Base-by-base conservation (phyloP, 2,888 invertebrate species). In the Imbricaverruca yamaguchii region DNA sequence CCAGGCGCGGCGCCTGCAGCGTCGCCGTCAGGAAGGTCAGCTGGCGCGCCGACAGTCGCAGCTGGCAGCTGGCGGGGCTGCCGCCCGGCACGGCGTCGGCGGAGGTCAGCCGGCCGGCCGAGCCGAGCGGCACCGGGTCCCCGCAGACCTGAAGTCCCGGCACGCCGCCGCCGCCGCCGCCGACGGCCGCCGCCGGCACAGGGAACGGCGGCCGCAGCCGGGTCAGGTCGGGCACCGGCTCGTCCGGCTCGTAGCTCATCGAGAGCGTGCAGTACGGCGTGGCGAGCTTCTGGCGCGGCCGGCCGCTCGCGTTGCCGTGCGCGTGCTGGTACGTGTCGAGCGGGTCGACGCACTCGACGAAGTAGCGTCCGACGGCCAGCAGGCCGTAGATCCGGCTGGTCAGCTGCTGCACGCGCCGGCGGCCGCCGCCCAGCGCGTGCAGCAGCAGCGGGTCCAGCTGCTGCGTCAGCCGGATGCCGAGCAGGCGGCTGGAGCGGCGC, bases 201-300 rank as follows among this genome's bases (percentile, higher is more conserved):
- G 74, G 74, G 74, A 74, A 74, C 53, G 74, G 74, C 39, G 74
- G 74, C 18, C 21, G 74, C 21, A 74, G 74, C 74, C 9, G 3
- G 15, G 7, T 74, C 18, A 74, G 74, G 21, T 74, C 74, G 23
- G 74, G 74, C 1, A 74, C 53, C 18, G 74, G 53, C 18, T 74
- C 74, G 21, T 21, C 74, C 18, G 74, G 53, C 53, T 74, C 74
- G 53, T 74, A 74, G 53, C 74, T 74, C 74, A 74, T 74, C 39
- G 74, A 53, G 18, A 74, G 74, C 18, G 53, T 53, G 74, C 74
- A 74, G 74, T 74, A 74, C 53, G 74, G 74, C 6, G 7, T 53
- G 6, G 74, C 74, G 15, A 74, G 74, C 7, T 39, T 13, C 21
- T 25, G 74, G 25, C 18, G 74, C 18, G 39, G 11, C 21, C 8